Percentiles rank a stretch among this genome's conserved stretches.
phyloP scores from a whole-genome alignment of 2,888 invertebrate genomes.

The Siphlonurus alternatus region DNA sequence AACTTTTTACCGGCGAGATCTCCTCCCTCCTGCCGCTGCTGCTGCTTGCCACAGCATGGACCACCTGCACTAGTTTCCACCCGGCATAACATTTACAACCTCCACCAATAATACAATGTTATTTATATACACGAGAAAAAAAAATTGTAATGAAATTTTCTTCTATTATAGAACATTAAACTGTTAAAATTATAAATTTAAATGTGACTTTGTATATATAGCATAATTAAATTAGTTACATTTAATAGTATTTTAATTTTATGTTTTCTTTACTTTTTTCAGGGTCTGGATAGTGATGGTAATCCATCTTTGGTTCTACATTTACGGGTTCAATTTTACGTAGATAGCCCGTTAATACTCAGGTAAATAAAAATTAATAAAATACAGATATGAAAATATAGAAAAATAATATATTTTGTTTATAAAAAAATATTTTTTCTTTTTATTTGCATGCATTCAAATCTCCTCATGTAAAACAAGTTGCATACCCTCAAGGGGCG shows the following conservation, averaged over 20 bases:
- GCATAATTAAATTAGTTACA: background rate
- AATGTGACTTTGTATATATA: too few species aligned
- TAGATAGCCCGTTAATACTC: conserved; percentile 76
- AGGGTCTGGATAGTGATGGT: conserved; percentile 82
- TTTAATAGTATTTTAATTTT: background rate
- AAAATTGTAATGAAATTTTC: background rate
- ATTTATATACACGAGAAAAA: too few species aligned
- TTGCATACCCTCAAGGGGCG: too few species aligned
- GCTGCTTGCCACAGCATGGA: background rate
- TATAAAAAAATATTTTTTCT: background rate
- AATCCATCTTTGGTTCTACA: conserved; percentile 76
- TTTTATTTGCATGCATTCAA: too few species aligned
- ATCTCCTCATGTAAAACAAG: too few species aligned
- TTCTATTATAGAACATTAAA: too few species aligned
- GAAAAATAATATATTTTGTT: background rate
- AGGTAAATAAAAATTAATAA: conserved; percentile 43
- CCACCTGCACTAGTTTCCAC: background rate
- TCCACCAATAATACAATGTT: too few species aligned
- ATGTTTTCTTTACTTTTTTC: conserved; percentile 22
- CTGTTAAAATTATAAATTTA: too few species aligned
- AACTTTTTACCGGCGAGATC: background rate
- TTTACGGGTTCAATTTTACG: conserved; percentile 85
- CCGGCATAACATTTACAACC: background rate
- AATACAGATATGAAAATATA: too few species aligned
- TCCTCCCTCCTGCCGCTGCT: too few species aligned